Evolutionary conservation across 37 sponge, comb jelly and placozoan species (phyloP), one percentile per base, ranked within the genome.

Genomic region (Trichoplax adhaerens): DNA sequence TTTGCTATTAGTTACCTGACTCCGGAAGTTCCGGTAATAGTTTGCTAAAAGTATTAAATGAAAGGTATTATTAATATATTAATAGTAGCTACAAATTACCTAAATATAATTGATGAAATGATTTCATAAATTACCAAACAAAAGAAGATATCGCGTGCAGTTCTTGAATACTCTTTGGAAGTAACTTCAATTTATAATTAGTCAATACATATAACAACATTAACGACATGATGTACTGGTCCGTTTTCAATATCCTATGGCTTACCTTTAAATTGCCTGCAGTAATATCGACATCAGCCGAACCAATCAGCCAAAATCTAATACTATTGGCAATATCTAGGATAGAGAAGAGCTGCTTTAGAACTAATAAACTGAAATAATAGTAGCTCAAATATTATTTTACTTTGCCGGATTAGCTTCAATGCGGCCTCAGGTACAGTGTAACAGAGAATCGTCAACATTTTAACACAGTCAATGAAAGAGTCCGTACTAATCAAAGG

Each of bases 251-350:
- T 60, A 60, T 60, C 12, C 12, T 59, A 12, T 58, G 65, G 12
- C 53, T 46, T 50, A 88, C 89, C 85, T 88, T 85, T 12, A 88
- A 65, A 52, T 71, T 81, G 50, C 81, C 86, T 62, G 73, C 59
- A 8, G 79, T 81, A 5, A 77, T 71, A 29, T 29, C 29, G 29
- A 29, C 29, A 54, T 88, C 82, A 1, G 72, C 79, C 65, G 86
- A 77, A 0, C 89, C 89, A 48, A 81, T 62, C 50, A 88, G 65
- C 50, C 84, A 66, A 78, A 84, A 88, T 2, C 79, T 66, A 66
- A 88, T 69, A 53, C 85, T 88, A 54, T 84, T 85, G 49, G 82
- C 86, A n/a, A 88, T 81, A 65, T 78, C 89, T 88, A 64, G 50
- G 51, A 1, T 2, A 49, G 5, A 64, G 52, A 50, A 50, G 0